Evolutionary conservation across 1,140 invertebrate genomes (phyloP), one percentile per base, ranked within the genome.

Genomic region (Drosophila cardini): DNA sequence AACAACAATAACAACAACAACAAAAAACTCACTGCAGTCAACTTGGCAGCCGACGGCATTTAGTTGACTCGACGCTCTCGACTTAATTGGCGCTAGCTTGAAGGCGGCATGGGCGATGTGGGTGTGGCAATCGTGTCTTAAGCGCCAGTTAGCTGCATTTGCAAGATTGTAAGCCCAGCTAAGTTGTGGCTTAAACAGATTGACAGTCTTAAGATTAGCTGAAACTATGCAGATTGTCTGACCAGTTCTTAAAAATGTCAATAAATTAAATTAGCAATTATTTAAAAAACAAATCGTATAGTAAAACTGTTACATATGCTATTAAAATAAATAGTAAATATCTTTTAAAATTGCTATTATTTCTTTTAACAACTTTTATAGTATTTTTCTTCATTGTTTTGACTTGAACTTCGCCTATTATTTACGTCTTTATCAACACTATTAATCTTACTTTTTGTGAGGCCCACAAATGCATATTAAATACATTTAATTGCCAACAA

Each of bases 1-100:
- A 60, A 36, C 68, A 72, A 85, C 65, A 74, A 60, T 61, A 68
- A 7, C 46, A 64, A 43, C 65, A 80, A 67, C n/a, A 70, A 7
- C 42, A 70, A 74, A 38, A 38, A 43, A 73, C 50, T 64, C 78
- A 67, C 53, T 68, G 71, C 71, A 61, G 63, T 55, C 32, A 60
- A 68, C 45, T 40, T 74, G 74, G 60, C 63, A 69, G 78, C 78
- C 67, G 32, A 45, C 43, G 67, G 78, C 78, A 61, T 69, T 85
- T 50, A 78, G 83, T 78, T 82, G 83, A 87, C 82, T 85, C 76
- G 80, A 86, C 80, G 74, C 82, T 85, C 82, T 85, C 75, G 63
- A 78, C 78, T 81, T 85, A 86, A 78, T 86, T 86, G 82, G 82
- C 81, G 18, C 56, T 56, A 58, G 50, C 13, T 36, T 36, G 26